phyloP scores from a whole-genome alignment of 2,113 vertebrate genomes.

The Pollachius pollachius region DNA sequence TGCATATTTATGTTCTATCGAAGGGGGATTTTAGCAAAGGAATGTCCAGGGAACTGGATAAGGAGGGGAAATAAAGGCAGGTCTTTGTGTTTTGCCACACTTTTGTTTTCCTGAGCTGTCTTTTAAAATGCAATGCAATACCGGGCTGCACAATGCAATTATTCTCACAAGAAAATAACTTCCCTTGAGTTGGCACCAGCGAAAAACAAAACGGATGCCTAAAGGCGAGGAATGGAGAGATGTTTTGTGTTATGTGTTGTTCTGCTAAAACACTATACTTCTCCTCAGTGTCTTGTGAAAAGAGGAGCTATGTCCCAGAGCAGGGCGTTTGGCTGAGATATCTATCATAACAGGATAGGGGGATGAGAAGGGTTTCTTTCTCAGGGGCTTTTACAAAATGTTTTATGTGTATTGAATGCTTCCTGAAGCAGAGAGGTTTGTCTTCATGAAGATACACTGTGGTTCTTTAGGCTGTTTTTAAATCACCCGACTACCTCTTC shows the following conservation, averaged over 20 bases:
- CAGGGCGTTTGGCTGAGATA: conserved; percentile 48
- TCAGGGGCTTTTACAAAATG: conserved; percentile 38
- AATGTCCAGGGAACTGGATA: conserved; percentile 65
- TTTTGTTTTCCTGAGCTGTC: conserved; percentile 57
- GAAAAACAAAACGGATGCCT: neutral
- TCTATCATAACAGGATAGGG: conserved; percentile 49
- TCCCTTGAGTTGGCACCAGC: conserved; percentile 13
- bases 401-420: conserved; percentile 61
- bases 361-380: conserved; percentile 42
- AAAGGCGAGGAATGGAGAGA: conserved; percentile 3
- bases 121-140: conserved; percentile 62
- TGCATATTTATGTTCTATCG: conserved; percentile 1
- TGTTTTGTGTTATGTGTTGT: neutral
- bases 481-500: too few relatives aligned
- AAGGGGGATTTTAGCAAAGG: conserved; percentile 46
- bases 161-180: conserved; percentile 16
- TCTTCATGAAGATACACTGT: conserved; percentile 11
- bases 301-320: neutral
- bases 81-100: conserved; percentile 58
- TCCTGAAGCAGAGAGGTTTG: conserved; percentile 51
- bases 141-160: conserved; percentile 24
- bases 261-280: conserved; percentile 10
- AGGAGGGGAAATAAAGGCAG: conserved; percentile 51
- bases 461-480: too few relatives aligned
- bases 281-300: conserved; percentile 2